Evolutionary conservation across 2,797 vertebrate genomes (phyloP).

Genomic region (Lagorchestes hirsutus): DNA sequence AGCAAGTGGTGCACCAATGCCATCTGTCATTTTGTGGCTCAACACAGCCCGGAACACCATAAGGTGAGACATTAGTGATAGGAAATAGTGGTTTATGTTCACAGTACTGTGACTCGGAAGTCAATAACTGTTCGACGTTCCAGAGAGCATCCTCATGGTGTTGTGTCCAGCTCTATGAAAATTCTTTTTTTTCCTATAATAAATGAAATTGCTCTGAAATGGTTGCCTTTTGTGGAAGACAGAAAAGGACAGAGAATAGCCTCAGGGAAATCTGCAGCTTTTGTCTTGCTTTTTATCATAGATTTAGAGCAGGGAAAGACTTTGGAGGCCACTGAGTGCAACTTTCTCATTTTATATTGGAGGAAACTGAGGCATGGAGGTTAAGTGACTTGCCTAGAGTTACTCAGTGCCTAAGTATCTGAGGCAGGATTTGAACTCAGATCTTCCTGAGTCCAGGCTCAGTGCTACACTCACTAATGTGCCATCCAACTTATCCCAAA

Average conservation of each 20-base stretch:
- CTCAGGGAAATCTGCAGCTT: background rate
- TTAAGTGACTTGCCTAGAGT: background rate
- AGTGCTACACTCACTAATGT: background rate
- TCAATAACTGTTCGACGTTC: background rate
- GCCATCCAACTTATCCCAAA: background rate
- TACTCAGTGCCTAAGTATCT: background rate
- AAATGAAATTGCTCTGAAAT: background rate
- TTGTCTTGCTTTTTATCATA: background rate
- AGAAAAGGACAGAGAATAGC: background rate
- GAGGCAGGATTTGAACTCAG: background rate
- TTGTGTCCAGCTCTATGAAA: background rate
- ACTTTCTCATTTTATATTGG: background rate
- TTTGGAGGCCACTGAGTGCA: background rate
- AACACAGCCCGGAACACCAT: background rate
- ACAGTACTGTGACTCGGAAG: background rate
- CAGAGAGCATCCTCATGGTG: background rate
- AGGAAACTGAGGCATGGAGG: background rate
- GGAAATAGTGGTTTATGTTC: background rate
- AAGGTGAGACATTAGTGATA: conserved; percentile 8
- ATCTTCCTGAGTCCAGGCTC: background rate
- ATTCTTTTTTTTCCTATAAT: background rate
- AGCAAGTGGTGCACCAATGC: background rate
- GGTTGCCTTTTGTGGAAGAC: background rate
- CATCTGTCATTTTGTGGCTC: conserved; percentile 1
- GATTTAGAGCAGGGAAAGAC: background rate